A percentile compares a stretch with the other conserved stretches of the same genome.
These are phyloP conservation scores for Drosophila persimilis DNA, from an alignment of 1,140 invertebrate species.

Conservation along the genomic window DNA sequence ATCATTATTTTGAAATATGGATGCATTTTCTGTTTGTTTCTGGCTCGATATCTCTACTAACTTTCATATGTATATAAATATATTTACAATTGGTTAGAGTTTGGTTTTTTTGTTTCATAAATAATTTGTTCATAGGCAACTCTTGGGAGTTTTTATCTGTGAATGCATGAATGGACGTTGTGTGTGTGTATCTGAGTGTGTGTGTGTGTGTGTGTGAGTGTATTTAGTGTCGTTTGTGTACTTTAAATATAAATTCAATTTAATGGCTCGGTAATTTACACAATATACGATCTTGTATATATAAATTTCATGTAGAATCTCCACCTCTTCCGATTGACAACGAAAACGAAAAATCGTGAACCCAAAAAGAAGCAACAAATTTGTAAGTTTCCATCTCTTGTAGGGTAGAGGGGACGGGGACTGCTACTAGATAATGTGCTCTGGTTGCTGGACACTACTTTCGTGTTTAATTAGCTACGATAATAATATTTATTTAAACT, in stretches of 20 bases:
- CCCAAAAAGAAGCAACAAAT: conserved; percentile 58
- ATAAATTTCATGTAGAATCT: conserved; percentile 61
- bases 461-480: conserved; percentile 69
- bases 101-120: conserved; percentile 37
- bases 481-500: conserved; percentile 76
- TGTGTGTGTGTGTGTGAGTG: conserved; percentile 43
- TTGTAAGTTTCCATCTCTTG: conserved; percentile 25
- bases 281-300: conserved; percentile 71
- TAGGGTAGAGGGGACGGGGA: conserved; percentile 15
- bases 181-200: conserved; percentile 35
- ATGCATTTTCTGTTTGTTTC: conserved; percentile 41
- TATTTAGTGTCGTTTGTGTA: conserved; percentile 11
- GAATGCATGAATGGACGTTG: conserved; percentile 63
- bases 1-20: conserved; percentile 73
- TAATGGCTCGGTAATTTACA: conserved; percentile 82
- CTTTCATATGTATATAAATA: conserved; percentile 56
- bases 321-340: conserved; percentile 50
- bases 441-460: conserved; percentile 50
- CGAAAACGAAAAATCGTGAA: conserved; percentile 34
- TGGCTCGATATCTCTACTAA: conserved; percentile 38
- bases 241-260: conserved; percentile 82
- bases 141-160: conserved; percentile 48
- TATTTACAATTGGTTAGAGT: conserved; percentile 58
- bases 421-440: conserved; percentile 41
- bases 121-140: conserved; percentile 66